These are phyloP conservation scores for Noctua pronuba DNA, from an alignment of 2,888 invertebrate genomes.

Conservation along the genomic window DNA sequence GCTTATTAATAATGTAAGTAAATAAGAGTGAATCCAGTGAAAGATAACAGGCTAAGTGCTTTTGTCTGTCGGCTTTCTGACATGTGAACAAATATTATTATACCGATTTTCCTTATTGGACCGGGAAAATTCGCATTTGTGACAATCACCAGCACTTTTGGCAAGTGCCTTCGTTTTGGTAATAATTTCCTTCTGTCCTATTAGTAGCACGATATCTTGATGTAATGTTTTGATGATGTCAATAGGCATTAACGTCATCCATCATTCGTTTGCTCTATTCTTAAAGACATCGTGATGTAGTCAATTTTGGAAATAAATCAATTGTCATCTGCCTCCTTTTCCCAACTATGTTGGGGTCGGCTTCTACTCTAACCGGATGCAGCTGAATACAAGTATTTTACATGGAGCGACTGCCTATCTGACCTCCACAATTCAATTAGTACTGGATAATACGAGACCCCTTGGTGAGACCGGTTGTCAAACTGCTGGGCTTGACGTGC, in stretches of 20 bases:
- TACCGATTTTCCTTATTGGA: constrained; percentile 60
- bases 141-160: constrained; percentile 26
- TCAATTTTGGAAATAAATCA: neutral
- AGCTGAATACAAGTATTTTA: too few relatives aligned
- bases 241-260: neutral
- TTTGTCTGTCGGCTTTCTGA: constrained; percentile 68
- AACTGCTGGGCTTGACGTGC: too few relatives aligned
- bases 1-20: constrained; percentile 45
- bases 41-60: constrained; percentile 67
- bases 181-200: constrained; percentile 15
- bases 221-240: neutral
- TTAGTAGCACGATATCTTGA: constrained; percentile 1
- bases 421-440: too few relatives aligned
- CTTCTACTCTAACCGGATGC: neutral
- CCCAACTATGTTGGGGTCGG: neutral
- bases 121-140: constrained; percentile 64
- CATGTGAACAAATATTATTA: constrained; percentile 72
- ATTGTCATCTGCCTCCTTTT: neutral
- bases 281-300: neutral
- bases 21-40: constrained; percentile 46
- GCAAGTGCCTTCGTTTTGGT: constrained; percentile 33
- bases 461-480: too few relatives aligned
- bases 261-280: neutral
- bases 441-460: too few relatives aligned
- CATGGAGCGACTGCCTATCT: too few relatives aligned